phyloP scores from a whole-genome alignment of 2,888 invertebrate genomes.

The Marasmarcha lunaedactyla region DNA sequence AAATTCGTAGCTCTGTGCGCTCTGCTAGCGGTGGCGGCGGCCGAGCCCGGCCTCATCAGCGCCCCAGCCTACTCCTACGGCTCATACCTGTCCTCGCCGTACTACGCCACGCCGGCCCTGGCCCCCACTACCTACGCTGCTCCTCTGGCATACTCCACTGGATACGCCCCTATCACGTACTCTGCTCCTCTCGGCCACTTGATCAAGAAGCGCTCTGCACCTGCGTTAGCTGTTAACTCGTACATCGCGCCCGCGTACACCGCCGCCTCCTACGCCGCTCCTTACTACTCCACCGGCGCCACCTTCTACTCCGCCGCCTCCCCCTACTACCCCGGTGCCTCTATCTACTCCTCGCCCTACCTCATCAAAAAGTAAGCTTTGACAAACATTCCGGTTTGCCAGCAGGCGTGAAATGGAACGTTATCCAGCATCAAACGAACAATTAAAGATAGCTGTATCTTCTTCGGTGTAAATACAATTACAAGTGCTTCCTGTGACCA shows the following conservation, averaged over 20 bases:
- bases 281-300: not conserved
- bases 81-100: not conserved
- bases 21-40: conserved; percentile 68
- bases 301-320: not conserved
- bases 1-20: conserved; percentile 74
- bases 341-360: conserved; percentile 4
- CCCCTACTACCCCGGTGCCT: not conserved
- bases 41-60: conserved; percentile 34
- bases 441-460: no score
- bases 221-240: conserved; percentile 4
- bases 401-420: no score
- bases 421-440: no score
- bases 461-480: no score
- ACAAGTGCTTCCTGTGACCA: no score
- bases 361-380: conserved; percentile 2
- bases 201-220: conserved; percentile 25
- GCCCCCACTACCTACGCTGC: not conserved
- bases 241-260: conserved; percentile 15
- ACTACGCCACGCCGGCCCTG: not conserved
- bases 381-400: not conserved
- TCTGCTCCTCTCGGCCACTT: conserved; percentile 18
- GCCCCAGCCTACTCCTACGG: conserved; percentile 14
- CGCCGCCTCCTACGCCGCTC: conserved; percentile 16
- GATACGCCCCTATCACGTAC: conserved; percentile 15
- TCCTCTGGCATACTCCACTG: not conserved